Base-by-base conservation (phyloP, 1,140 invertebrate species). In the Aradophagus sp. region DNA sequence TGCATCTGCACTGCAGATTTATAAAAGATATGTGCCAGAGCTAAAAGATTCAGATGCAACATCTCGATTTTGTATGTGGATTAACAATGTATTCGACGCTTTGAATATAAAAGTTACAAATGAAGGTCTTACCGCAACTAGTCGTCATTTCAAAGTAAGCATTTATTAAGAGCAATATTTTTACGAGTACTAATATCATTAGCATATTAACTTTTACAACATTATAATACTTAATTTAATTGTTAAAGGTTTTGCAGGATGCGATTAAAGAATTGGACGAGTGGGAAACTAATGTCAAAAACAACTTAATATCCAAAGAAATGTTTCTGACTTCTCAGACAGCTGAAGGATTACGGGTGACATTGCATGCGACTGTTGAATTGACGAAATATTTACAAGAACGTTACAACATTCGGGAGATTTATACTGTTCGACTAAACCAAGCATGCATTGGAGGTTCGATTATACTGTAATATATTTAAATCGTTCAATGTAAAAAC, bases 401-500 rank as follows among this genome's bases (percentile, higher is more conserved):
- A 17, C 4, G 17, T 8, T 36, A 36, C 17, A 17, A 10, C n/a
- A 13, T 8, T 10, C 6, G 17, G 5, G 6, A 13, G 6, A 5
- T 36, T 17, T 36, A 2, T 3, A 36, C 35, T 8, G n/a, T 10
- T n/a, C 8, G 15, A 10, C 12, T 36, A 10, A 36, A 36, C 17
- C 35, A 36, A 17, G 35, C n/a, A 36, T 17, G 14, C 42, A 5
- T 27, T 45, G 2, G 42, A 45, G 42, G 42, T 45, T 31, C 27
- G 42, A 12, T 17, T 8, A 31, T 14, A 13, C 11, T 27, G 11
- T 2, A 0, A 7, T 27, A 15, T 42, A 27, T 42, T 20, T 15
- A 14, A 42, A 15, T 6, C 20, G 10, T 16, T 39, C 2, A 23
- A 39, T 39, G 4, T 10, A 16, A 2, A 2, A 23, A 39, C 19